phyloP scores from a whole-genome alignment of 2,797 vertebrate genomes.

The Macrochelys suwanniensis region DNA sequence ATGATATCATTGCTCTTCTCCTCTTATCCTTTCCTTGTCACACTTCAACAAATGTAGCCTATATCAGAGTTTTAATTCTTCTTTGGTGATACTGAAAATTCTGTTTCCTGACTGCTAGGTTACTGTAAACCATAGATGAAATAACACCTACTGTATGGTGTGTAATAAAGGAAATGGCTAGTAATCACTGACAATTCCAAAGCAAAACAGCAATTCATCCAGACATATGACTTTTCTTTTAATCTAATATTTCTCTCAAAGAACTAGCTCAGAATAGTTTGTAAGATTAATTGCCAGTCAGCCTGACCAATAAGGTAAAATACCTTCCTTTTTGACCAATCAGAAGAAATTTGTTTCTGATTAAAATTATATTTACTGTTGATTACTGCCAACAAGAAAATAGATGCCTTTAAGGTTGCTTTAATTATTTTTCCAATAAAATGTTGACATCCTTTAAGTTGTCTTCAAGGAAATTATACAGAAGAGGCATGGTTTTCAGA shows the following conservation, averaged over 20 bases:
- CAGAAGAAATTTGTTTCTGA: neutral
- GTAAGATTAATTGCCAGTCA: neutral
- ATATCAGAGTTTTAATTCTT: neutral
- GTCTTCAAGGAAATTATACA: neutral
- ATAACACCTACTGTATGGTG: accelerated
- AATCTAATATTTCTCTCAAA: neutral
- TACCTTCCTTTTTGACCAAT: neutral
- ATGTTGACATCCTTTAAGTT: neutral
- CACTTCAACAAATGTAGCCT: neutral
- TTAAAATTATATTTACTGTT: neutral
- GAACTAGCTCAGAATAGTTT: neutral
- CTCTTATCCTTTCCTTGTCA: neutral
- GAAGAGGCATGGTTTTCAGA: neutral
- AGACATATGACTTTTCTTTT: neutral
- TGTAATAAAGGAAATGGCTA: neutral
- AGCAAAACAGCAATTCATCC: neutral
- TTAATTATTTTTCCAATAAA: neutral
- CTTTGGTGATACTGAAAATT: neutral
- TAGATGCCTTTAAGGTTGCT: neutral
- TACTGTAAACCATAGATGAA: neutral
- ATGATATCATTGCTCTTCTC: neutral
- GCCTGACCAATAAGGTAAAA: neutral
- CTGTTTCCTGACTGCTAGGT: neutral
- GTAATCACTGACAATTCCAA: neutral
- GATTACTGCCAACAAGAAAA: neutral